phyloP scores from a whole-genome alignment of 2,113 vertebrate species.

The Nothobranchius furzeri region DNA sequence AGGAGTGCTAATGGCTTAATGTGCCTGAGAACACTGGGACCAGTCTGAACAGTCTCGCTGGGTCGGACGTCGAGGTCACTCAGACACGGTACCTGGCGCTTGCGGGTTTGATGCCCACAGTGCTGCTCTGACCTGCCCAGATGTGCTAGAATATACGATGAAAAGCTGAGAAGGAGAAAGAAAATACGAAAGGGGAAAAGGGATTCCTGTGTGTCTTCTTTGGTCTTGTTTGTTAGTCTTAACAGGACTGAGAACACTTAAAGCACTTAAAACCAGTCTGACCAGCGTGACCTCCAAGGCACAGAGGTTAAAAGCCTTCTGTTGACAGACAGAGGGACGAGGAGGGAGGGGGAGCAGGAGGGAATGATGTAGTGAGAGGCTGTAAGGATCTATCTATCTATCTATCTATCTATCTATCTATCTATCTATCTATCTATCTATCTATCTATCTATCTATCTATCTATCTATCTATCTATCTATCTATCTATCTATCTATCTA shows the following conservation, averaged over 20 bases:
- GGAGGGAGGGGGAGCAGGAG: constrained; percentile 1
- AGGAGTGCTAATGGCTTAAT: constrained; percentile 62
- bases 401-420: too few species aligned
- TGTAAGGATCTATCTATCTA: not conserved
- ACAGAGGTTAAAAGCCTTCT: constrained; percentile 70
- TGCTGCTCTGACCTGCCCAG: constrained; percentile 34
- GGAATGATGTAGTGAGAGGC: not conserved
- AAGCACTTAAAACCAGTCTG: constrained; percentile 69
- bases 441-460: too few species aligned
- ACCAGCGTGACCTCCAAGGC: constrained; percentile 64
- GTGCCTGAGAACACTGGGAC: constrained; percentile 51
- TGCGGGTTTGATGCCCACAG: constrained; percentile 2
- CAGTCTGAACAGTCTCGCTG: constrained; percentile 45
- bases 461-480: too few species aligned
- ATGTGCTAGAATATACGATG: constrained; percentile 35
- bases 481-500: too few species aligned
- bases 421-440: too few species aligned
- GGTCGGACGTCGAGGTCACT: constrained; percentile 37
- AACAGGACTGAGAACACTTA: constrained; percentile 75
- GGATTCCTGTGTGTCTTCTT: constrained; percentile 55
- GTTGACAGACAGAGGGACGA: constrained; percentile 61
- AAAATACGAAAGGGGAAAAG: constrained; percentile 3
- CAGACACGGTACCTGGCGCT: constrained; percentile 34
- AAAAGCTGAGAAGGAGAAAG: constrained; percentile 19
- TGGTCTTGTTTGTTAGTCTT: constrained; percentile 71